Evolutionary conservation across 2,797 vertebrate genomes (phyloP).

Genomic region (Limnodromus scolopaceus): DNA sequence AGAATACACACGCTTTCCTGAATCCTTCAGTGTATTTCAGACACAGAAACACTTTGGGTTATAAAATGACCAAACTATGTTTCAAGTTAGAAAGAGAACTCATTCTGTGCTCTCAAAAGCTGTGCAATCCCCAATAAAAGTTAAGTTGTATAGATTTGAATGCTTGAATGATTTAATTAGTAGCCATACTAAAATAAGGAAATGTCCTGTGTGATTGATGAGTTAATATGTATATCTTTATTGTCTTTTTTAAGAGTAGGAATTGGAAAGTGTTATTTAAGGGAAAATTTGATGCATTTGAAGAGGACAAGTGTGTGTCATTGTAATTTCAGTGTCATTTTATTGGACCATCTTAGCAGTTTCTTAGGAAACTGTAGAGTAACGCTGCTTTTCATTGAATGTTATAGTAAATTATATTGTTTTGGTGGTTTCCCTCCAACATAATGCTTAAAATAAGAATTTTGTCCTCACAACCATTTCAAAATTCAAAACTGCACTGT

Average conservation of each 20-base stretch:
- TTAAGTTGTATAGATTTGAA: background rate
- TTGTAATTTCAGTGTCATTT: background rate
- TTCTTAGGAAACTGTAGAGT: background rate
- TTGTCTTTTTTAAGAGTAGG: background rate
- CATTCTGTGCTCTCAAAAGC: background rate
- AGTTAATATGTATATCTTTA: background rate
- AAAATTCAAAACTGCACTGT: background rate
- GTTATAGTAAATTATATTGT: background rate
- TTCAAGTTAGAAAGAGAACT: background rate
- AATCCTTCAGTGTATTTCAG: background rate
- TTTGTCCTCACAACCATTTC: background rate
- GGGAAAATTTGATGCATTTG: background rate
- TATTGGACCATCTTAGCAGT: background rate
- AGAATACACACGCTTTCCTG: too few relatives aligned
- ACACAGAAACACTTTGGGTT: background rate
- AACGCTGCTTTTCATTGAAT: background rate
- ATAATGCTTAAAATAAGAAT: background rate
- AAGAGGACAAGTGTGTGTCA: background rate
- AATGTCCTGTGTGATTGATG: background rate
- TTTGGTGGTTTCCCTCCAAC: background rate
- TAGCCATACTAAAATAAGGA: background rate
- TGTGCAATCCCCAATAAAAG: background rate
- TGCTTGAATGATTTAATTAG: background rate
- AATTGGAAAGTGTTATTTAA: background rate
- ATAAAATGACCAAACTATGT: background rate